Base-by-base conservation (phyloP, 1,140 invertebrate genomes). In the Zaprionus inermis region DNA sequence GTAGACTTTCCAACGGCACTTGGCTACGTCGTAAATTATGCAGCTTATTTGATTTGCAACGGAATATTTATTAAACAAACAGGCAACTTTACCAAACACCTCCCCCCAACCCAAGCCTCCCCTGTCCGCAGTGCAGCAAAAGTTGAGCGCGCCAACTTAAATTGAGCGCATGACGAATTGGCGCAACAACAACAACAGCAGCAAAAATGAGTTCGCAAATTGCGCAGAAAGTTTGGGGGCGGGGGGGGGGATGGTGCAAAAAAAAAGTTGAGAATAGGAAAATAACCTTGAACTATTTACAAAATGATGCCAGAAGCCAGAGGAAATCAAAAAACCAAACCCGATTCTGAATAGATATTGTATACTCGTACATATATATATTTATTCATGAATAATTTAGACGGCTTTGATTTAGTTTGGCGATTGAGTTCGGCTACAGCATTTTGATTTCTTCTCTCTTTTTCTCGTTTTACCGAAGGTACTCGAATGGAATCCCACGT, bases 371-470 rank as follows among this genome's bases (percentile, higher is more conserved):
- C 24, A 28, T 28, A 24, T 38, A 38, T 41, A 24, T 73, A 41
- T 73, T 55, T 67, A 59, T 34, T 72, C 34, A 59, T 72, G 28
- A 57, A 41, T 61, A 49, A 69, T 69, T 69, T 69, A 51, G 4
- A 36, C 20, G 16, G 65, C 32, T 51, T 59, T 59, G 65, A 59
- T 59, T 59, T 59, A 18, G 52, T 7, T 28, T 44, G 20, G 9
- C 7, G 30, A 60, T 22, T 41, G 12, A 41, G 51, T 54, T 58
- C 52, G 46, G 16, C 1, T 28, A 28, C 36, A 9, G 20, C 46
- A 38, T 34, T 20, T 14, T 54, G 10, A 22, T 22, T 22, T 3
- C 16, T 49, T 49, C 38, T 18, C 38, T 16, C 32, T 34, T 11
- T 32, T 12, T 36, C 11, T 36, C 34, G 7, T 32, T 32, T 6